Conservation (phyloP, 2,888 invertebrate species). For the Galerucella pusilla region DNA sequence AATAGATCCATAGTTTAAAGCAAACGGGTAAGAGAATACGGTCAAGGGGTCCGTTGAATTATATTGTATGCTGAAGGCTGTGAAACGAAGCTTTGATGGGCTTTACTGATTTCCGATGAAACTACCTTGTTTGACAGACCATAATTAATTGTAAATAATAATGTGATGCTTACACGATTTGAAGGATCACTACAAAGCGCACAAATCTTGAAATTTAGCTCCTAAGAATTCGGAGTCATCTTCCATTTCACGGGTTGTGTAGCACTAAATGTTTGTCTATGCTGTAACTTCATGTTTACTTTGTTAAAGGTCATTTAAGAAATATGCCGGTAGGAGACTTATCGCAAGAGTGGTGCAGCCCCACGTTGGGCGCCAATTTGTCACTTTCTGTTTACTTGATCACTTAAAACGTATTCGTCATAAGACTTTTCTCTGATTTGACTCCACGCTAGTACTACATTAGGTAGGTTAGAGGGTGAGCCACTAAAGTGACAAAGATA, state of each 20-base stretch:
- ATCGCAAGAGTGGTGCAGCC: no score
- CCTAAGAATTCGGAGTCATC: no score
- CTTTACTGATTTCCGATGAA: conserved; percentile 36
- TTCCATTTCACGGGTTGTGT: neutral
- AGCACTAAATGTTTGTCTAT: neutral
- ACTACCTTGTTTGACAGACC: conserved; percentile 35
- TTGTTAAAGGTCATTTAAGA: no score
- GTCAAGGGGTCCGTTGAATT: conserved; percentile 29
- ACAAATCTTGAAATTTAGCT: neutral
- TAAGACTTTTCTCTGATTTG: no score
- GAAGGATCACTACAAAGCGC: conserved; percentile 24
- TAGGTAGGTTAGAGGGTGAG: no score
- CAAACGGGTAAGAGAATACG: conserved; percentile 31
- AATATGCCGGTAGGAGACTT: no score
- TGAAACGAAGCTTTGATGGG: conserved; percentile 32
- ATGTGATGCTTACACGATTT: conserved; percentile 31
- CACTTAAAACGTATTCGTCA: no score
- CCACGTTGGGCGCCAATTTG: no score
- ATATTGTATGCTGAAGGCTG: conserved; percentile 27
- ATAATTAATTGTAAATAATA: conserved; percentile 41
- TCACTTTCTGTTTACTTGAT: no score
- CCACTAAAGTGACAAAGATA: no score
- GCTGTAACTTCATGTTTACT: no score
- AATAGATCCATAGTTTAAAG: conserved; percentile 26
- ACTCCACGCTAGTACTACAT: no score